phyloP scores from a whole-genome alignment of 2,113 vertebrate species.

The Aphelocoma coerulescens region DNA sequence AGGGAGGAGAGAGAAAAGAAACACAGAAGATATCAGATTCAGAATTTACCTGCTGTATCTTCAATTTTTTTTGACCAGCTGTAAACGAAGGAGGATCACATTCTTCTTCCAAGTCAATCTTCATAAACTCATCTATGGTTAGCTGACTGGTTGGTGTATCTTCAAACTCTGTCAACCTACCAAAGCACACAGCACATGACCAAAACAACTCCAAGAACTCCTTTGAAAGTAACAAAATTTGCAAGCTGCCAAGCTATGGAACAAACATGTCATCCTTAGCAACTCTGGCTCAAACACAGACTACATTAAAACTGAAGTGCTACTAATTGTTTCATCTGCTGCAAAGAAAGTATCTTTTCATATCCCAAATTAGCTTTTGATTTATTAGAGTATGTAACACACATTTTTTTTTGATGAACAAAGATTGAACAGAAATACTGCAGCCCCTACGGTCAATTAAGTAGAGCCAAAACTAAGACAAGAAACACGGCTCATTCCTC shows the following conservation, averaged over 20 bases:
- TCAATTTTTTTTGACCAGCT: slow-evolving; percentile 83
- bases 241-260: background rate
- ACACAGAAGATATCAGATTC: background rate
- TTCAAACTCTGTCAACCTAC: slow-evolving; percentile 91
- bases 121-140: slow-evolving; percentile 97
- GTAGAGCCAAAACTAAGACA: background rate
- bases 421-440: background rate
- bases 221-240: background rate
- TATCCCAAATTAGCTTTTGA: background rate
- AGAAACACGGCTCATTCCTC: background rate
- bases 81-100: slow-evolving; percentile 94
- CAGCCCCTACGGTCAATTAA: background rate
- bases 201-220: background rate
- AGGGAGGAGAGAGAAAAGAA: background rate
- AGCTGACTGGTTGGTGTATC: slow-evolving; percentile 94
- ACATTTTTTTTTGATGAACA: background rate
- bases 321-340: slow-evolving; percentile 10
- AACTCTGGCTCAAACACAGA: background rate
- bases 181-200: slow-evolving; percentile 1
- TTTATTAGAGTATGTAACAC: background rate
- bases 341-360: slow-evolving; percentile 9
- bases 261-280: background rate
- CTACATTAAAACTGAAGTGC: background rate
- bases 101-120: slow-evolving; percentile 88
- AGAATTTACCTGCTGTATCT: slow-evolving; percentile 78